Conservation (phyloP, 2,888 invertebrate genomes). For the Lasius fuliginosus region DNA sequence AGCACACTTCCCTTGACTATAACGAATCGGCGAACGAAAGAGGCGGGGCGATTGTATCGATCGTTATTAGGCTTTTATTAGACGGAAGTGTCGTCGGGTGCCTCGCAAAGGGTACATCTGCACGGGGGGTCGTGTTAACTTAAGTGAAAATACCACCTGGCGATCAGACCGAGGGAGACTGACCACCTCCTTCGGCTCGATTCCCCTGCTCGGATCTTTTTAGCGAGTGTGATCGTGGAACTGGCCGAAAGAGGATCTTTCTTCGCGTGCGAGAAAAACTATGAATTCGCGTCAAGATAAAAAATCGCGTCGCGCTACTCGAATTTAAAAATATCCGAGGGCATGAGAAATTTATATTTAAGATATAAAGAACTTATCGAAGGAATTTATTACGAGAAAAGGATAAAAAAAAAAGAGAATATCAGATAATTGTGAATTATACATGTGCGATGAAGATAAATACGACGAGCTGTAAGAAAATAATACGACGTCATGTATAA, state of each 20-base stretch:
- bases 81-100: constrained; percentile 78
- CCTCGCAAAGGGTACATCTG: constrained; percentile 73
- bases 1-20: constrained; percentile 38
- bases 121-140: constrained; percentile 82
- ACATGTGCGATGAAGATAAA: constrained; percentile 21
- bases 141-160: constrained; percentile 84
- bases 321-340: not conserved
- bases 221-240: constrained; percentile 68
- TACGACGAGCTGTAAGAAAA: not conserved
- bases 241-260: constrained; percentile 51
- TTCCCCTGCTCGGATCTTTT: constrained; percentile 66
- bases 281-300: constrained; percentile 11
- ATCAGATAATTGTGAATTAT: constrained; percentile 18
- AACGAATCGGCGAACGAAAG: constrained; percentile 44
- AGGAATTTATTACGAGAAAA: not conserved
- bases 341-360: not conserved
- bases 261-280: not conserved
- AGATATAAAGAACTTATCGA: not conserved
- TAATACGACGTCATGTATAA: not conserved
- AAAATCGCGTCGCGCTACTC: not conserved
- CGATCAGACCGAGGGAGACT: constrained; percentile 75
- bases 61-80: constrained; percentile 84
- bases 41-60: constrained; percentile 77
- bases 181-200: constrained; percentile 70
- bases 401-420: not conserved